Conservation (phyloP, 2,888 invertebrate species). For the Troides aeacus region DNA sequence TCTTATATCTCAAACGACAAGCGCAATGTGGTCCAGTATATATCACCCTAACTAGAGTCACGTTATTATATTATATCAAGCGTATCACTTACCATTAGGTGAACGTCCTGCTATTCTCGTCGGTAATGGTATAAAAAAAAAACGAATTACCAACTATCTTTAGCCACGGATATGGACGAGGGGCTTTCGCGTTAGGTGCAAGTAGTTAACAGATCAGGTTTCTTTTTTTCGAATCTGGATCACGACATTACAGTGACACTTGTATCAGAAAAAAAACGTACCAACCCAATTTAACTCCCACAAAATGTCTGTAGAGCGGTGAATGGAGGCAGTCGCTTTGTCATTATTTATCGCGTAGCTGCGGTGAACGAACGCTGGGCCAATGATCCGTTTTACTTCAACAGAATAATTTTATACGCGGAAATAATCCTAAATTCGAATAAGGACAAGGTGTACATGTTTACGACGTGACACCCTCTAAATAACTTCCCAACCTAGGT, state of each 20-base stretch:
- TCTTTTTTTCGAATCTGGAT: conserved; percentile 12
- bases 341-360: conserved; percentile 41
- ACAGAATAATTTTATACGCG: conserved; percentile 48
- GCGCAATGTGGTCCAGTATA: too few species aligned
- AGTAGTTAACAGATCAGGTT: background rate
- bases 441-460: conserved; percentile 31
- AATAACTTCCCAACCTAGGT: background rate
- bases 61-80: too few species aligned
- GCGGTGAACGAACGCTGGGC: conserved; percentile 49
- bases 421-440: conserved; percentile 51
- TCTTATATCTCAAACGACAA: too few species aligned
- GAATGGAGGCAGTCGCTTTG: conserved; percentile 30
- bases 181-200: too few species aligned
- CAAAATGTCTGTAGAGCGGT: conserved; percentile 27
- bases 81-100: too few species aligned
- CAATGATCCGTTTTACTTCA: conserved; percentile 45
- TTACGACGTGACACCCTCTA: background rate
- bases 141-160: too few species aligned
- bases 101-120: too few species aligned
- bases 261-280: conserved; percentile 21
- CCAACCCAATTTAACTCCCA: conserved; percentile 23
- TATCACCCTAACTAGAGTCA: too few species aligned
- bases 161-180: too few species aligned
- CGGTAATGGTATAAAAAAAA: too few species aligned
- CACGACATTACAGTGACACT: conserved; percentile 7